Evolutionary conservation across 1,140 invertebrate genomes (phyloP).

Genomic region (Sinella curviseta): DNA sequence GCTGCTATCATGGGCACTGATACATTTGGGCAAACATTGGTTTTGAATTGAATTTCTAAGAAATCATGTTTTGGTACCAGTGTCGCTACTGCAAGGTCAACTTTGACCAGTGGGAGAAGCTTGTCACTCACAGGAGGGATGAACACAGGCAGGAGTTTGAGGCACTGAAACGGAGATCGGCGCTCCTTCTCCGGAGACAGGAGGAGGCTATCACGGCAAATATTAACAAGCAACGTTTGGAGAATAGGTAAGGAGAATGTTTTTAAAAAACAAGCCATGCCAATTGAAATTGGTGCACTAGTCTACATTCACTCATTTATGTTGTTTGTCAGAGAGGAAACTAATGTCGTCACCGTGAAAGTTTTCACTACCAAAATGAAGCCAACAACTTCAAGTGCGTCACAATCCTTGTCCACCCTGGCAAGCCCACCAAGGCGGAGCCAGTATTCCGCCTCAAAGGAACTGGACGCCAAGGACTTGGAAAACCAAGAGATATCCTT

Average conservation of each 20-base stretch:
- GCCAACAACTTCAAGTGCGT: too few species aligned
- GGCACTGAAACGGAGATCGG: neutral
- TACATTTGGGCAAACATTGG: too few species aligned
- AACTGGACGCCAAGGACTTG: neutral
- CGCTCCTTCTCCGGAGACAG: neutral
- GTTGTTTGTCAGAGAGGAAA: too few species aligned
- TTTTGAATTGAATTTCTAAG: neutral
- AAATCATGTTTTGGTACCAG: constrained; percentile 16
- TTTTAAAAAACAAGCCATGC: too few species aligned
- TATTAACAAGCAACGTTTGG: too few species aligned
- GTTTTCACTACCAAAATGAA: too few species aligned
- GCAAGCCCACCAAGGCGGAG: neutral
- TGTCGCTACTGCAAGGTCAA: constrained; percentile 1
- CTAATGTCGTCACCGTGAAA: too few species aligned
- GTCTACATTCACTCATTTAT: too few species aligned
- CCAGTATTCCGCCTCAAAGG: neutral
- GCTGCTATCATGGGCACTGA: too few species aligned
- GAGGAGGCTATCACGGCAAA: neutral
- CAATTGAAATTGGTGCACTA: too few species aligned
- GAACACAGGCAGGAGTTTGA: neutral
- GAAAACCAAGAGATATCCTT: neutral
- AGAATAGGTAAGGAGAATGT: too few species aligned
- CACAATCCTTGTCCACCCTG: too few species aligned
- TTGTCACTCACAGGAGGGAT: neutral
- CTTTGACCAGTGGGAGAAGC: constrained; percentile 4